Base-by-base conservation (phyloP, 1,140 invertebrate genomes). In the Oncopeltus fasciatus region DNA sequence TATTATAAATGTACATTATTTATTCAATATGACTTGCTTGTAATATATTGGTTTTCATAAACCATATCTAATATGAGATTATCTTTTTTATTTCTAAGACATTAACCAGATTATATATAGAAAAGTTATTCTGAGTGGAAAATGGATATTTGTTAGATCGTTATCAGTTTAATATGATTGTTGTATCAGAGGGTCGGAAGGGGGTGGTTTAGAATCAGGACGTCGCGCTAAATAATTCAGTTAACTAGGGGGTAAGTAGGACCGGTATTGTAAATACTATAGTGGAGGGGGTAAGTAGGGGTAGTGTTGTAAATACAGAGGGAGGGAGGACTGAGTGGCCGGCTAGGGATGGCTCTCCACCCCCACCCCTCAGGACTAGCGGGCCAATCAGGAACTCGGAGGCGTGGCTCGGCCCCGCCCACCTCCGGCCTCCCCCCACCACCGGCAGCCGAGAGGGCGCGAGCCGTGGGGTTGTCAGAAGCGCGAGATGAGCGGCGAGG, bases 401-500 rank as follows among this genome's bases (percentile, higher is more conserved):
- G 59, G 59, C 59, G 44, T 33, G 59, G 24, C 46, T 14, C 2
- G 2, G 12, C 18, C 18, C 1, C 21, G 33, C 49, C 49, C 49
- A 53, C 49, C 26, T 12, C 49, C 18, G 56, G 56, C 14, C 28
- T n/a, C 24, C 28, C 57, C 57, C n/a, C 8, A 24, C 24, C 24
- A 4, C 18, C 18, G 14, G 28, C n/a, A 58, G 57, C n/a, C 5
- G n/a, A n/a, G n/a, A n/a, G 58, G 38, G 12, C 27, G 58, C 20
- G 43, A 21, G 2, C 33, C 26, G 29, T n/a, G 59, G 43, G 43
- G 31, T n/a, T 20, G 57, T 31, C 33, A 59, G 21, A 60, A 31
- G 43, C 14, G 59, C 46, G 59, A 27, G 18, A 60, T 60, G 59
- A 60, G 59, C 59, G 46, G 38, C 8, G 62, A 57, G 51, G 59